Percentiles rank a stretch among this genome's conserved stretches.
Conservation (phyloP, 2,888 invertebrate genomes). For the Acleris cristana region DNA sequence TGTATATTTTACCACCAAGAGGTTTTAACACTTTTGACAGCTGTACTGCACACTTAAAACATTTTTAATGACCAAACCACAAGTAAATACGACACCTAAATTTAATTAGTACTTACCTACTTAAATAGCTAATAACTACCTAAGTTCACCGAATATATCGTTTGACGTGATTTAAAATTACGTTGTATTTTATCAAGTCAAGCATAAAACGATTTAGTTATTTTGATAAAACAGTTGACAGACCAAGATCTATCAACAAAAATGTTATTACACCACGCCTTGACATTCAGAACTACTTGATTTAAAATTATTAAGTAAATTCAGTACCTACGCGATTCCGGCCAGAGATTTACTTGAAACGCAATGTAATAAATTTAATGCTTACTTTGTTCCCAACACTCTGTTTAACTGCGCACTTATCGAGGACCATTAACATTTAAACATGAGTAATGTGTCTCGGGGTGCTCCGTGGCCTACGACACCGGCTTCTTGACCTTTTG, state of each 20-base stretch:
- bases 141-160: no score
- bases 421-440: conserved; percentile 50
- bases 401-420: conserved; percentile 46
- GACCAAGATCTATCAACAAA: background rate
- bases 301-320: background rate
- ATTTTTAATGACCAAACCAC: conserved; percentile 17
- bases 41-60: conserved; percentile 3
- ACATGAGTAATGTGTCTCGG: conserved; percentile 49
- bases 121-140: no score
- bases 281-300: conserved; percentile 1
- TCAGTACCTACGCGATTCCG: background rate
- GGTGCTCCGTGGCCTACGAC: conserved; percentile 41
- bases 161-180: no score
- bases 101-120: no score
- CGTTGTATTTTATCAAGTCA: no score
- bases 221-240: background rate
- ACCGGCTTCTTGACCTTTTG: conserved; percentile 44
- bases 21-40: conserved; percentile 6
- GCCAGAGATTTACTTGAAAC: conserved; percentile 23
- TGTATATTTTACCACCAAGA: background rate
- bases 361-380: conserved; percentile 41
- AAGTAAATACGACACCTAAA: background rate
- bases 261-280: background rate
- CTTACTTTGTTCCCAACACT: conserved; percentile 38
- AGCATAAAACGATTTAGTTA: no score